phyloP scores from a whole-genome alignment of 1,140 invertebrate genomes.

The Pygmarrhopalites habei region DNA sequence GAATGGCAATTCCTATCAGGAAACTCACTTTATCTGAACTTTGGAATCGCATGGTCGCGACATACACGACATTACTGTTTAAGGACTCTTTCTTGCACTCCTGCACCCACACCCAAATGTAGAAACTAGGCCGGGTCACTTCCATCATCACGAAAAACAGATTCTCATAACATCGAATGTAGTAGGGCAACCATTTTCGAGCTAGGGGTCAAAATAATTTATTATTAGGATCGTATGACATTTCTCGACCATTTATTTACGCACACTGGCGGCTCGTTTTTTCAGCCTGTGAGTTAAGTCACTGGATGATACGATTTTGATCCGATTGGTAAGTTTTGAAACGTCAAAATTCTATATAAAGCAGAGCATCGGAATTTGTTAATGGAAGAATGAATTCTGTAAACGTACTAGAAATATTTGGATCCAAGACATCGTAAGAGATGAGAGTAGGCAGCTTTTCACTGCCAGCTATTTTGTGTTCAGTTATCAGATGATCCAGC shows the following conservation, averaged over 20 bases:
- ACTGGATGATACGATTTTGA: too few relatives aligned
- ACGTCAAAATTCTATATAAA: too few relatives aligned
- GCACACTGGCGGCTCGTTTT: too few relatives aligned
- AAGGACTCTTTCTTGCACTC: slow-evolving; percentile 9
- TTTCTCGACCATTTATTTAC: too few relatives aligned
- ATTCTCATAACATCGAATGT: slow-evolving; percentile 21
- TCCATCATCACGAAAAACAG: slow-evolving; percentile 35
- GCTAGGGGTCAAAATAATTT: slow-evolving; percentile 2
- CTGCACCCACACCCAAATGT: slow-evolving; percentile 32
- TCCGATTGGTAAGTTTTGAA: too few relatives aligned
- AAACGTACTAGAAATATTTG: neutral
- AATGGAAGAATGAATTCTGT: too few relatives aligned
- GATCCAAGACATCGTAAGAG: slow-evolving; percentile 12
- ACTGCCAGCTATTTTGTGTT: slow-evolving; percentile 19
- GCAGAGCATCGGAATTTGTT: too few relatives aligned
- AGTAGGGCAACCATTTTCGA: slow-evolving; percentile 32
- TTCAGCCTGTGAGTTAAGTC: too few relatives aligned
- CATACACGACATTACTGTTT: slow-evolving; percentile 8
- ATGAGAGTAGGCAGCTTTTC: slow-evolving; percentile 17
- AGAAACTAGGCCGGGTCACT: slow-evolving; percentile 20
- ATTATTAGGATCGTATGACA: too few relatives aligned
- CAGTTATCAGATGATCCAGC: slow-evolving; percentile 14
- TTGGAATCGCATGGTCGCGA: slow-evolving; percentile 16
- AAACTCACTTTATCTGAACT: neutral
- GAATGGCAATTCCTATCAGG: too few relatives aligned